These are phyloP conservation scores for Neuroscelio doddi DNA, from an alignment of 2,888 invertebrate species.

Conservation along the genomic window DNA sequence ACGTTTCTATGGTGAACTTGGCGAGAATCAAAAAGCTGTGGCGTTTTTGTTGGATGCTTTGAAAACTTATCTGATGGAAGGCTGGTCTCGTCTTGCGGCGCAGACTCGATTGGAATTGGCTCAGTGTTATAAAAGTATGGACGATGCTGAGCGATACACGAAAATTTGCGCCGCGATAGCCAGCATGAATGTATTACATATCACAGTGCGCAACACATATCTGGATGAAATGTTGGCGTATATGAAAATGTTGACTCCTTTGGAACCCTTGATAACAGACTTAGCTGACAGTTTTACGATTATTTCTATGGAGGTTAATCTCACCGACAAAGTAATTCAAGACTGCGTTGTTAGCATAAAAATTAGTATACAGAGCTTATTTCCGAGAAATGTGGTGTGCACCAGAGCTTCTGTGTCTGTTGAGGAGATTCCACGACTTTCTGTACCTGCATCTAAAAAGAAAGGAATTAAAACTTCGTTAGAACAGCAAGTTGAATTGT, in stretches of 20 bases:
- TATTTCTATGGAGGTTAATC: constrained; percentile 74
- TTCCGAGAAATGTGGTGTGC: constrained; percentile 80
- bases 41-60: constrained; percentile 90
- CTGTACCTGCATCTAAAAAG: constrained; percentile 71
- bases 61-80: constrained; percentile 89
- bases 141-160: constrained; percentile 83
- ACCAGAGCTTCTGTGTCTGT: constrained; percentile 78
- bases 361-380: constrained; percentile 75
- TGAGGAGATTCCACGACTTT: constrained; percentile 74
- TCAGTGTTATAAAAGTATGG: constrained; percentile 86
- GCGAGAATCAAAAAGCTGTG: constrained; percentile 90
- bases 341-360: constrained; percentile 76
- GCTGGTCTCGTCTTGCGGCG: constrained; percentile 88
- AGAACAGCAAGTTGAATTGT: constrained; percentile 70
- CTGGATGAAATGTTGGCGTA: constrained; percentile 88
- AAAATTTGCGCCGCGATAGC: constrained; percentile 87
- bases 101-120: constrained; percentile 89
- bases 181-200: constrained; percentile 82
- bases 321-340: constrained; percentile 76
- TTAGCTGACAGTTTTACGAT: constrained; percentile 76
- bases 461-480: constrained; percentile 65
- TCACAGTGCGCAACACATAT: constrained; percentile 82
- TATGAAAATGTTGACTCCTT: constrained; percentile 73
- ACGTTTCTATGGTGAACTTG: constrained; percentile 89
- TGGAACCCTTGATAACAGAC: constrained; percentile 74